These are phyloP conservation scores for Dipodomys merriami DNA, from an alignment of 2,113 vertebrate genomes.

Conservation along the genomic window DNA sequence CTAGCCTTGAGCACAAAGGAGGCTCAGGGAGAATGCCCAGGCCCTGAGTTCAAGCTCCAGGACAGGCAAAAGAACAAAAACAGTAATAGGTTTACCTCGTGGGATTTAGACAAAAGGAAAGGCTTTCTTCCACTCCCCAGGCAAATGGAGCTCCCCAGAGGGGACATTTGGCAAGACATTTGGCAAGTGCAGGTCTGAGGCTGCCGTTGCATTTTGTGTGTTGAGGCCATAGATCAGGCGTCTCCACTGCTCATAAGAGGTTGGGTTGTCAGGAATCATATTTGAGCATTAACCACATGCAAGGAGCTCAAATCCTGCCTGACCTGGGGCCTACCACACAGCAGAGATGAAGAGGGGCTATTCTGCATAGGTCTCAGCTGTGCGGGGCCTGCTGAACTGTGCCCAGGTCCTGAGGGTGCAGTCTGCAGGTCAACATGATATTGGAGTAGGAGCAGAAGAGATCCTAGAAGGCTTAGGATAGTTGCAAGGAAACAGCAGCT, in stretches of 20 bases:
- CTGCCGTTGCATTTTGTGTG: neutral
- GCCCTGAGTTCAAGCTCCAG: too few species aligned
- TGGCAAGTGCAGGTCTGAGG: slow-evolving; percentile 31
- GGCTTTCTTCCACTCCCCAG: slow-evolving; percentile 55
- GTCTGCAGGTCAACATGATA: neutral
- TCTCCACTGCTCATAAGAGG: neutral
- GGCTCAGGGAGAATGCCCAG: too few species aligned
- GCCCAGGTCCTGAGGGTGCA: neutral
- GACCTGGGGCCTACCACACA: neutral
- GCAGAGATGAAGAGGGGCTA: neutral
- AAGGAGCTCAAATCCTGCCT: slow-evolving; percentile 19
- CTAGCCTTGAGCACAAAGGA: too few species aligned
- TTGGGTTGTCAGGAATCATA: slow-evolving; percentile 14
- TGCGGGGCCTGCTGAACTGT: neutral
- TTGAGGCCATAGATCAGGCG: neutral
- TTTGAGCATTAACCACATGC: neutral
- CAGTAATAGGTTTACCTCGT: slow-evolving; percentile 20
- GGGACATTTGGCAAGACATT: neutral
- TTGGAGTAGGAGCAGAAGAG: neutral
- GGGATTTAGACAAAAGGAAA: slow-evolving; percentile 52
- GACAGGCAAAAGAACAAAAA: neutral
- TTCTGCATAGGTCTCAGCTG: neutral
- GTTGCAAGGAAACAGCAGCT: neutral
- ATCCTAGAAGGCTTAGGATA: neutral
- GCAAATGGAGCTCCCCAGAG: slow-evolving; percentile 46